phyloP scores from a whole-genome alignment of 2,797 vertebrate genomes.

The Chlorospingus flavigularis region DNA sequence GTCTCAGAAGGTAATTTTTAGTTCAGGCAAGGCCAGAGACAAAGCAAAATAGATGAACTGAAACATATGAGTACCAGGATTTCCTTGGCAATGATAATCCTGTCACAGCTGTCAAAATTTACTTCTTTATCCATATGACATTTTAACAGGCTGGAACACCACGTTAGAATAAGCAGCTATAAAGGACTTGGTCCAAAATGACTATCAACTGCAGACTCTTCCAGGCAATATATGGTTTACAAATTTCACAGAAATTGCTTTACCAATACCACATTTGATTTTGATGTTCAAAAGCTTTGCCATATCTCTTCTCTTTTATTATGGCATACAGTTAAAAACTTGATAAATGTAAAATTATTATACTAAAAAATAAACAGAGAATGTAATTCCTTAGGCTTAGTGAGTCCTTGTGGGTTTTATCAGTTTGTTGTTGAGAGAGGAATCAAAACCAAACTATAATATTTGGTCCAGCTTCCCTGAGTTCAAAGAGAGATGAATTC shows the following conservation, averaged over 20 bases:
- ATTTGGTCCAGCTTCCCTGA: background rate
- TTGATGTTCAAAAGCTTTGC: constrained; percentile 35
- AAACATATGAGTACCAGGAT: constrained; percentile 59
- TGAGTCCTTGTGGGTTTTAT: background rate
- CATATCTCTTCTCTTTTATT: constrained; percentile 38
- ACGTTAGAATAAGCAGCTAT: constrained; percentile 69
- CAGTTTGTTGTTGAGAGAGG: background rate
- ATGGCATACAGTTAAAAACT: constrained; percentile 34
- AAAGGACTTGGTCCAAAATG: constrained; percentile 64
- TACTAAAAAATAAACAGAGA: background rate
- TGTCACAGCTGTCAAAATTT: constrained; percentile 75
- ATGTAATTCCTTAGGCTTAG: background rate
- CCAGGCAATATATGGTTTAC: constrained; percentile 55
- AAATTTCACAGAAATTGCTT: constrained; percentile 66
- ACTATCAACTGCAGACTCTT: constrained; percentile 55
- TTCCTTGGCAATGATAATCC: constrained; percentile 71
- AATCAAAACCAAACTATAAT: background rate
- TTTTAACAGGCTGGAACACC: constrained; percentile 71
- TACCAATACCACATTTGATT: constrained; percentile 25
- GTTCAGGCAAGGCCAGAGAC: constrained; percentile 53
- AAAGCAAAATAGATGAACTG: constrained; percentile 53
- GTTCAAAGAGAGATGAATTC: background rate
- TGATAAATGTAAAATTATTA: background rate
- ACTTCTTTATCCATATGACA: constrained; percentile 75
- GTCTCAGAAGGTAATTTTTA: constrained; percentile 28